A percentile compares a stretch with the other conserved stretches of the same genome.
phyloP scores from a whole-genome alignment of 2,888 invertebrate species.

The Halictus ligatus region DNA sequence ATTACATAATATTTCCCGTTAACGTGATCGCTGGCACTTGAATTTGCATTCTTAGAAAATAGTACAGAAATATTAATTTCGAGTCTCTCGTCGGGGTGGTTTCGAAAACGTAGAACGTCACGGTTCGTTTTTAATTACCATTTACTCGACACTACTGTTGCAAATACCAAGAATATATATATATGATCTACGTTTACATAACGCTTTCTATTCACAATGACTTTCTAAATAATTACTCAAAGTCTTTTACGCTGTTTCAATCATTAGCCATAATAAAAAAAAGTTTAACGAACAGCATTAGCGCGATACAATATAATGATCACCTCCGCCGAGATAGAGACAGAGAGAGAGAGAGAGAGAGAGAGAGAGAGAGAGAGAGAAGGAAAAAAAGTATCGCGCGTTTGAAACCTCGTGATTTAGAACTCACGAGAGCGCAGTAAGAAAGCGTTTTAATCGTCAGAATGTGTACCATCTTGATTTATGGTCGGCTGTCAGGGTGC shows the following conservation, averaged over 20 bases:
- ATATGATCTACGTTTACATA: background rate
- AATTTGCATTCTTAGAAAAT: background rate
- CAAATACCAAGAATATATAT: background rate
- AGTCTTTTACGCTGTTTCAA: background rate
- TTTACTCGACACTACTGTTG: background rate
- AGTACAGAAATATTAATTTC: background rate
- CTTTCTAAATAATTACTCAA: conserved; percentile 16
- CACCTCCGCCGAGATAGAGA: background rate
- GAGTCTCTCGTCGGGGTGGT: background rate
- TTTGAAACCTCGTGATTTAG: conserved; percentile 4
- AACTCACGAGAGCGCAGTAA: background rate
- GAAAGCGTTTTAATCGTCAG: conserved; percentile 5
- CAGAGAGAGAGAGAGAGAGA: background rate
- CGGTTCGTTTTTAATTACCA: background rate
- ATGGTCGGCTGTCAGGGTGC: conserved; percentile 1
- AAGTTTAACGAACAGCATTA: background rate
- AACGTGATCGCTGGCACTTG: background rate
- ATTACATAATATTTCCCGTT: background rate
- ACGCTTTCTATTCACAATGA: conserved; percentile 13
- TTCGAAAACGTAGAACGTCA: background rate
- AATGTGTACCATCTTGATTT: conserved; percentile 9
- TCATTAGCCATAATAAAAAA: background rate
- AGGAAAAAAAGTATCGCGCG: background rate
- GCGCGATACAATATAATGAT: conserved; percentile 4
- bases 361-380: background rate